Conservation (phyloP, 2,113 vertebrate species). For the Marmota flaviventris region DNA sequence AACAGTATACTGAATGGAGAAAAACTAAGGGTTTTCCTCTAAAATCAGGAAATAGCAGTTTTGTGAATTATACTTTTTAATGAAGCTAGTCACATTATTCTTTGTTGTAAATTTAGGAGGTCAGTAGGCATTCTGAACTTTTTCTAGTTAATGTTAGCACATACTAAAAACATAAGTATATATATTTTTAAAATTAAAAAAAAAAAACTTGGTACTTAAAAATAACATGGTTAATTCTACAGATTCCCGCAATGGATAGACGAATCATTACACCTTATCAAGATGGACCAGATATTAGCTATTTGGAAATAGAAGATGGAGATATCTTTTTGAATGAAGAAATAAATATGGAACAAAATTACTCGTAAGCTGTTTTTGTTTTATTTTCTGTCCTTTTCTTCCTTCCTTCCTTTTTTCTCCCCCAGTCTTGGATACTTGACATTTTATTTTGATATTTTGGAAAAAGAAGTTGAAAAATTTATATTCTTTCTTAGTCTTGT, state of each 20-base stretch:
- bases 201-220: constrained; percentile 44
- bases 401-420: background rate
- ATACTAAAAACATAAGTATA: background rate
- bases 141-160: constrained; percentile 14
- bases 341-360: constrained; percentile 86
- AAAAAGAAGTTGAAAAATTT: constrained; percentile 11
- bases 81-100: background rate
- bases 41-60: too few relatives aligned
- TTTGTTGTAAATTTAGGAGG: background rate
- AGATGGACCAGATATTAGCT: constrained; percentile 94
- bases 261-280: constrained; percentile 95
- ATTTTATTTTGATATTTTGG: background rate
- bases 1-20: too few relatives aligned
- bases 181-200: background rate
- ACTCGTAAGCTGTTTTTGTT: constrained; percentile 83
- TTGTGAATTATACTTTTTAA: background rate
- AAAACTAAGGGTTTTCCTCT: too few relatives aligned
- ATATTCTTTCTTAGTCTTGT: constrained; percentile 26
- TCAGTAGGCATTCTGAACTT: background rate
- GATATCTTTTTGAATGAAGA: constrained; percentile 89
- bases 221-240: constrained; percentile 53
- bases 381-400: background rate
- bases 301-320: constrained; percentile 91
- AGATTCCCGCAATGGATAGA: constrained; percentile 98
- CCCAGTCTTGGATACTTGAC: background rate